Evolutionary conservation across 2,113 vertebrate genomes (phyloP).

Genomic region (Hirundichthys speculiger): DNA sequence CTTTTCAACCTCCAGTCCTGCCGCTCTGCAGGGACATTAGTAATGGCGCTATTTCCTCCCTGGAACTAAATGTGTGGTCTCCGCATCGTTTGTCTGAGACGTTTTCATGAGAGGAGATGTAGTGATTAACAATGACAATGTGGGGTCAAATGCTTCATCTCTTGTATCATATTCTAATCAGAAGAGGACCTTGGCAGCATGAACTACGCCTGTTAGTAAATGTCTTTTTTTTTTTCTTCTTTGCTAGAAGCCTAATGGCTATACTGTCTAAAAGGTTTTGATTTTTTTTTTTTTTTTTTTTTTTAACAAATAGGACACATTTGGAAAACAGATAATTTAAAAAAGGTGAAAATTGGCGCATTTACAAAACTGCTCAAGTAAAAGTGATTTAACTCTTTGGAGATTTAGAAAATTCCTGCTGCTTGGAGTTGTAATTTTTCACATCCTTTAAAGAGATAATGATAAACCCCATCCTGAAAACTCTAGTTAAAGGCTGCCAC

Average conservation of each 20-base stretch:
- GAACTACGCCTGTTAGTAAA: constrained; percentile 5
- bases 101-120: constrained; percentile 46
- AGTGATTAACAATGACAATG: constrained; percentile 59
- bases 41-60: constrained; percentile 66
- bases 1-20: constrained; percentile 70
- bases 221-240: constrained; percentile 10
- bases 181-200: constrained; percentile 50
- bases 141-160: constrained; percentile 49
- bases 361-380: background rate
- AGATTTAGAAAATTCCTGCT: constrained; percentile 11
- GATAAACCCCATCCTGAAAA: constrained; percentile 20
- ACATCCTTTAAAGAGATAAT: constrained; percentile 19
- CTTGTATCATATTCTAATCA: constrained; percentile 63
- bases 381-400: background rate
- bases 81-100: constrained; percentile 31
- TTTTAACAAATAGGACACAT: background rate
- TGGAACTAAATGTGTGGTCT: constrained; percentile 66
- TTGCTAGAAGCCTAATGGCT: background rate
- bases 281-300: background rate
- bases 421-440: constrained; percentile 15
- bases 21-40: constrained; percentile 51
- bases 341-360: too few species aligned
- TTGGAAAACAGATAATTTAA: too few species aligned
- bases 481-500: constrained; percentile 72
- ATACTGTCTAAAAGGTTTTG: background rate